Conservation (phyloP, 2,113 vertebrate species). For the Poecilia latipinna region DNA sequence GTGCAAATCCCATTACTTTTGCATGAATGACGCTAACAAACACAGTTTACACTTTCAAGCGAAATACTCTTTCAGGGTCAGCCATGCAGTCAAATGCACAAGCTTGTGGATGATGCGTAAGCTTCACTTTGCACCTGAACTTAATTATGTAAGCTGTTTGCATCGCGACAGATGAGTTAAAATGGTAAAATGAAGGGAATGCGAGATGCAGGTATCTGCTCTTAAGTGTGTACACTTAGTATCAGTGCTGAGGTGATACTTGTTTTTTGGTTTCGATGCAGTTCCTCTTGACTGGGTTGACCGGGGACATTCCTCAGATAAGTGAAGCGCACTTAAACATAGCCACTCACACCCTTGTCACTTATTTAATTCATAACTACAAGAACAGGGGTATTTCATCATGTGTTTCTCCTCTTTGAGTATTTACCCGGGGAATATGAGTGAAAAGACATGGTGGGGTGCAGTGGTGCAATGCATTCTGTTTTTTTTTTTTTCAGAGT, state of each 20-base stretch:
- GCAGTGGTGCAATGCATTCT: constrained; percentile 10
- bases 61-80: constrained; percentile 36
- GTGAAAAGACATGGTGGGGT: constrained; percentile 25
- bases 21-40: constrained; percentile 36
- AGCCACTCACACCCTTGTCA: constrained; percentile 67
- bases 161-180: constrained; percentile 59
- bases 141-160: constrained; percentile 15
- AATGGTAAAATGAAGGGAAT: constrained; percentile 38
- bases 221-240: constrained; percentile 44
- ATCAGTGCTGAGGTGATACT: constrained; percentile 72
- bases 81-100: constrained; percentile 20
- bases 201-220: constrained; percentile 48
- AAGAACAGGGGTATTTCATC: constrained; percentile 43
- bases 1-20: constrained; percentile 17
- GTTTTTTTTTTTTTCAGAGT: constrained; percentile 47
- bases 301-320: constrained; percentile 79
- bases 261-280: constrained; percentile 73
- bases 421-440: constrained; percentile 51
- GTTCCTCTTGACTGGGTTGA: constrained; percentile 72
- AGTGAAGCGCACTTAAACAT: constrained; percentile 61
- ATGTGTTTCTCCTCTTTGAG: constrained; percentile 61
- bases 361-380: constrained; percentile 55
- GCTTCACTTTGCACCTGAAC: neutral
- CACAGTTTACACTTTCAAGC: constrained; percentile 49
- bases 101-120: neutral